These are phyloP conservation scores for Cecidostiba fungosa DNA, from an alignment of 2,888 invertebrate genomes.

Conservation along the genomic window DNA sequence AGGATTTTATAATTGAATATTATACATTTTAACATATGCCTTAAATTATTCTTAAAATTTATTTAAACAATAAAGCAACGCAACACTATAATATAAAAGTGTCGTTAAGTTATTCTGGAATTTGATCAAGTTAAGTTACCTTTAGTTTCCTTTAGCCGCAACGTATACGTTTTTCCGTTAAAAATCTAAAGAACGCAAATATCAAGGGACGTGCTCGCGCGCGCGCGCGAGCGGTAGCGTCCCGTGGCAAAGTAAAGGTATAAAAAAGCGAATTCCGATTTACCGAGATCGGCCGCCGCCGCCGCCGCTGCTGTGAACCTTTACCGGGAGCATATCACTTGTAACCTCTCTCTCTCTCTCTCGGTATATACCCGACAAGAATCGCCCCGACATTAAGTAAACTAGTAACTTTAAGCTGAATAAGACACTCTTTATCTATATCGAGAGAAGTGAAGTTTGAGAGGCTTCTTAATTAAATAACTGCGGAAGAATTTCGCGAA, in stretches of 20 bases:
- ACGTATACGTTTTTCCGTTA: conserved; percentile 43
- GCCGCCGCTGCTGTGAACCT: conserved; percentile 22
- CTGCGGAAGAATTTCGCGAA: conserved; percentile 35
- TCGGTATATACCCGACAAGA: conserved; percentile 27
- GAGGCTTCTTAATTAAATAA: conserved; percentile 52
- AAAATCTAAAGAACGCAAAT: conserved; percentile 55
- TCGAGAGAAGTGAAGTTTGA: conserved; percentile 8
- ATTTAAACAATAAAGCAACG: background rate
- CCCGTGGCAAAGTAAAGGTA: conserved; percentile 31
- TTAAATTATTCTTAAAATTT: background rate
- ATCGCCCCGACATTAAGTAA: conserved; percentile 52
- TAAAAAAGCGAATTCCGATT: conserved; percentile 59
- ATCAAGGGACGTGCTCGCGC: conserved; percentile 52
- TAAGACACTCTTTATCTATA: conserved; percentile 57
- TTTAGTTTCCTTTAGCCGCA: background rate
- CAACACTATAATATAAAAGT: background rate
- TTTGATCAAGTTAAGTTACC: conserved; percentile 14
- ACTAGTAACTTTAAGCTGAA: conserved; percentile 51
- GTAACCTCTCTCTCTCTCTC: conserved; percentile 24
- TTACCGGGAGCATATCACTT: conserved; percentile 44
- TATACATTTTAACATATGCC: too few relatives aligned
- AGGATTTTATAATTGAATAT: conserved; percentile 50
- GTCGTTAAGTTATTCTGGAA: conserved; percentile 48
- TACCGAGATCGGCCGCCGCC: conserved; percentile 43
- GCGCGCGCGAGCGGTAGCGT: conserved; percentile 23